A percentile compares a stretch with the other conserved stretches of the same genome.
phyloP scores from a whole-genome alignment of 2,113 vertebrate species.

The Gobius niger region DNA sequence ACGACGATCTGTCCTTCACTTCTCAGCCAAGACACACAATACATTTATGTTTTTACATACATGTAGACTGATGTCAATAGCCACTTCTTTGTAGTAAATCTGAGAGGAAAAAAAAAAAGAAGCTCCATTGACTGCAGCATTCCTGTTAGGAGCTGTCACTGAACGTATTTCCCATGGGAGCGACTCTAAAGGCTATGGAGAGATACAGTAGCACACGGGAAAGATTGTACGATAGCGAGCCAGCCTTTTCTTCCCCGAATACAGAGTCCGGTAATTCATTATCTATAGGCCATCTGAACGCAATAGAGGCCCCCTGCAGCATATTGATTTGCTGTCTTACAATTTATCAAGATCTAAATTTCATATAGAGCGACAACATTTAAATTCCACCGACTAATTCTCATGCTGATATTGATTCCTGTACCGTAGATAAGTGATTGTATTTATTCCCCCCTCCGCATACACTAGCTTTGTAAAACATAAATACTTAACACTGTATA shows the following conservation, averaged over 20 bases:
- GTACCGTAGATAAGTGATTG: background rate
- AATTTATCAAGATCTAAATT: conserved; percentile 2
- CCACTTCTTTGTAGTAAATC: too few relatives aligned
- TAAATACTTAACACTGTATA: too few relatives aligned
- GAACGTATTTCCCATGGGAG: conserved; percentile 24
- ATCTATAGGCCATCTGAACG: conserved; percentile 18
- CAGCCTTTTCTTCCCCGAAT: conserved; percentile 12
- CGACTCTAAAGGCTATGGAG: background rate
- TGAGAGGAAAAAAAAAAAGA: background rate
- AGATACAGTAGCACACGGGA: conserved; percentile 13
- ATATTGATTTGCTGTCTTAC: conserved; percentile 9
- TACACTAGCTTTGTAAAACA: background rate
- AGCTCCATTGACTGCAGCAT: conserved; percentile 9
- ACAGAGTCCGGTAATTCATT: conserved; percentile 1
- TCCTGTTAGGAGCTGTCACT: conserved; percentile 65
- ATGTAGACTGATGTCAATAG: too few relatives aligned
- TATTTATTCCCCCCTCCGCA: background rate
- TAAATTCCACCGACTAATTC: background rate
- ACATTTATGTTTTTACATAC: too few relatives aligned
- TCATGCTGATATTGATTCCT: conserved; percentile 1
- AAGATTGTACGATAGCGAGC: conserved; percentile 17
- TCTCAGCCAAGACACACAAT: too few relatives aligned
- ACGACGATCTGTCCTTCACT: too few relatives aligned
- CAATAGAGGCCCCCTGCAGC: conserved; percentile 2
- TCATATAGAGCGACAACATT: background rate